Percentiles rank a stretch among this genome's conserved stretches.
phyloP scores from a whole-genome alignment of 2,113 vertebrate genomes.

The Furnarius figulus region DNA sequence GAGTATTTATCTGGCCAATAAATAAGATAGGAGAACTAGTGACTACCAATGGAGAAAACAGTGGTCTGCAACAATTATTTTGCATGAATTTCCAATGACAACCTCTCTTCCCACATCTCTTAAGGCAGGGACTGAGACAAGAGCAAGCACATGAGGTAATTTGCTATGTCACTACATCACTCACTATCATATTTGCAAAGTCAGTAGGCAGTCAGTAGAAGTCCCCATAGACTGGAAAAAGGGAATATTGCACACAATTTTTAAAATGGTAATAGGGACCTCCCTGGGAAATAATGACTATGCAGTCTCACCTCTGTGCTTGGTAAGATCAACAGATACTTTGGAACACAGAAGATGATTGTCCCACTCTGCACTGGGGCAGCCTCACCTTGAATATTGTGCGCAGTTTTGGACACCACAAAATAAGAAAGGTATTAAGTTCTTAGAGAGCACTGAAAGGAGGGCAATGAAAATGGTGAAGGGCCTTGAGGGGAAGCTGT shows the following conservation, averaged over 20 bases:
- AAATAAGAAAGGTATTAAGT: neutral
- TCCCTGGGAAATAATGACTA: neutral
- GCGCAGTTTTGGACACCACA: neutral
- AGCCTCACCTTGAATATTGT: neutral
- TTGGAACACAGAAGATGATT: neutral
- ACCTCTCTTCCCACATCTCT: neutral
- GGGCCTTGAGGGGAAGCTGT: neutral
- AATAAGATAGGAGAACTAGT: neutral
- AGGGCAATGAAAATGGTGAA: neutral
- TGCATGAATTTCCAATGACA: neutral
- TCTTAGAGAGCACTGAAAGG: neutral
- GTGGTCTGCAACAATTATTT: neutral
- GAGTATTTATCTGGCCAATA: accelerated
- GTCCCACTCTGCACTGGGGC: neutral
- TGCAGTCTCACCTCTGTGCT: neutral
- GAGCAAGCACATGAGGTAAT: neutral
- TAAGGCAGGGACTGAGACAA: neutral
- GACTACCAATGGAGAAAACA: neutral
- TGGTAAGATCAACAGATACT: neutral
- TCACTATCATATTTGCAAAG: neutral
- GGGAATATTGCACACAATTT: neutral
- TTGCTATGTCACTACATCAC: neutral
- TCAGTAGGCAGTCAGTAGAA: neutral
- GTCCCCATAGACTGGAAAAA: neutral
- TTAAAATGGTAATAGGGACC: neutral